A percentile compares a stretch with the other conserved stretches of the same genome.
Conservation (phyloP, 2,797 vertebrate genomes). For the Takifugu rubripes region DNA sequence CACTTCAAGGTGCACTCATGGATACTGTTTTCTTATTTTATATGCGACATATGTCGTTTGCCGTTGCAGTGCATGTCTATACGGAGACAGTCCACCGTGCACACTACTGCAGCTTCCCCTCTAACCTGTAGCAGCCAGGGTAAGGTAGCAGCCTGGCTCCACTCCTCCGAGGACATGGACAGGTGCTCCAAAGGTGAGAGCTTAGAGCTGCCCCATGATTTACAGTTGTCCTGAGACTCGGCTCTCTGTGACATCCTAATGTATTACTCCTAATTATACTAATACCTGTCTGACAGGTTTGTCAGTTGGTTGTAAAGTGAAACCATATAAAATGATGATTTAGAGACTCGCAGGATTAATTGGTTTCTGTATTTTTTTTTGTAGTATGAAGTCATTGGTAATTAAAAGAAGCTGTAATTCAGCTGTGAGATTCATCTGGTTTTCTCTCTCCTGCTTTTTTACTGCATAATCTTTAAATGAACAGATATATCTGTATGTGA, state of each 20-base stretch:
- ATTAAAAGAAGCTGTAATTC: neutral
- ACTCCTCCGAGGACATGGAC: constrained; percentile 94
- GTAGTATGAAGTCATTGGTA: too few species aligned
- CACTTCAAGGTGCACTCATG: neutral
- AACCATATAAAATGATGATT: too few species aligned
- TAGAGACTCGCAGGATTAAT: too few species aligned
- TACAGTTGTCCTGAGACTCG: neutral
- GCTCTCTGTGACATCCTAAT: neutral
- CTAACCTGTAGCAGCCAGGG: constrained; percentile 82
- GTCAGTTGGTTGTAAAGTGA: too few species aligned
- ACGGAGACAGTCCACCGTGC: constrained; percentile 81
- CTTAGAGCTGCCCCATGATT: neutral
- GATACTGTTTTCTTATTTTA: neutral
- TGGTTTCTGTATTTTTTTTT: too few species aligned
- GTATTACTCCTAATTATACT: too few species aligned
- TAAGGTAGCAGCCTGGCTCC: constrained; percentile 88
- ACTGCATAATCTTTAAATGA: constrained; percentile 1
- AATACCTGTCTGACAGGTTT: too few species aligned
- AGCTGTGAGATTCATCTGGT: neutral
- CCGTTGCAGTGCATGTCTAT: constrained; percentile 75
- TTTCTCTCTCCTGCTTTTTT: neutral
- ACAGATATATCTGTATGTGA: constrained; percentile 91
- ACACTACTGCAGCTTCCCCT: constrained; percentile 76
- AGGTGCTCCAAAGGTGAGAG: constrained; percentile 90
- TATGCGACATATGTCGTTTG: constrained; percentile 29